These are phyloP conservation scores for Percina caprodes DNA, from an alignment of 2,113 vertebrate genomes.

Conservation along the genomic window DNA sequence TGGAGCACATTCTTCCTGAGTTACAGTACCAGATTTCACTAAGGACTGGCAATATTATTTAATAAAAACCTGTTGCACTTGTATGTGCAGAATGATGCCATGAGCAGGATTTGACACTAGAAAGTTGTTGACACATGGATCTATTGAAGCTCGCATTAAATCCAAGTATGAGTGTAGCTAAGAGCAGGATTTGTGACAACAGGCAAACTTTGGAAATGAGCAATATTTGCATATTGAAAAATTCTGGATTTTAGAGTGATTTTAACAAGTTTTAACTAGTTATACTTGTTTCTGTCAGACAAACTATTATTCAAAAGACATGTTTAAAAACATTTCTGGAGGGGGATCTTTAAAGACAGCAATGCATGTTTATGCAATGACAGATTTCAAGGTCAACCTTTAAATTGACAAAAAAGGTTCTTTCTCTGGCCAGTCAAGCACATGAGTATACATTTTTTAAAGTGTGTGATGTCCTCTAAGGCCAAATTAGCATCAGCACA, in stretches of 20 bases:
- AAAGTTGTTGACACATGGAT: not conserved
- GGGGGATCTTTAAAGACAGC: not conserved
- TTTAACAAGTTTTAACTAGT: not conserved
- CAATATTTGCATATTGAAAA: not conserved
- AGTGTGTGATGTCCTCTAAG: not conserved
- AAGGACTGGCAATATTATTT: no score
- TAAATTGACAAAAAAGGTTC: not conserved
- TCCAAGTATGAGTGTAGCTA: not conserved
- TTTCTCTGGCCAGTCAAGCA: not conserved
- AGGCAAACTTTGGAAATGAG: not conserved
- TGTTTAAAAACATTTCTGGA: not conserved
- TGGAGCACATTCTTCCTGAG: conserved; percentile 21
- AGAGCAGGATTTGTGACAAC: not conserved
- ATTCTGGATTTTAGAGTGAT: not conserved
- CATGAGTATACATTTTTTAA: not conserved
- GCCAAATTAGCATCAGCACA: conserved; percentile 17
- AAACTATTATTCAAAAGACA: not conserved
- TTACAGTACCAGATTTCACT: not conserved
- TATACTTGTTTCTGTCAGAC: not conserved
- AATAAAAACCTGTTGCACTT: not conserved
- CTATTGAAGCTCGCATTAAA: not conserved
- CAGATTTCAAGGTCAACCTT: not conserved
- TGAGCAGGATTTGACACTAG: not conserved
- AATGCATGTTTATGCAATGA: not conserved
- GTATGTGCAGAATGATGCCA: not conserved